These are phyloP conservation scores for Sphinx pinastri DNA, from an alignment of 2,888 invertebrate genomes.

Conservation along the genomic window DNA sequence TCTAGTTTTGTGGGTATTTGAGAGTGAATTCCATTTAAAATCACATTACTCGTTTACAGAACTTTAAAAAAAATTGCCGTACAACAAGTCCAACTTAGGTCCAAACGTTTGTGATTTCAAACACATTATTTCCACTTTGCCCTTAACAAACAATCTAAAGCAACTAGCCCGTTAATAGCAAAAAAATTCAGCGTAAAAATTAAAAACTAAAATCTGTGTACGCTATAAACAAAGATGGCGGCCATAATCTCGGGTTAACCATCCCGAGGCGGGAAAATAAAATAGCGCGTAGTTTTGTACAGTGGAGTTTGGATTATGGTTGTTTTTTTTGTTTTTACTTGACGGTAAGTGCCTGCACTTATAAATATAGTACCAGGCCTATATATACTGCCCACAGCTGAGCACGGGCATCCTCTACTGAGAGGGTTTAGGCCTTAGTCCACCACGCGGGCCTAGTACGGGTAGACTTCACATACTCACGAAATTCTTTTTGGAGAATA, in stretches of 20 bases:
- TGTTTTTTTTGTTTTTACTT: constrained; percentile 9
- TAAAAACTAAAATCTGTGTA: constrained; percentile 23
- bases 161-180: not conserved
- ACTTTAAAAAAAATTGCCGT: too few species aligned
- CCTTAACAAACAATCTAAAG: not conserved
- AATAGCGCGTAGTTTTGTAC: constrained; percentile 14
- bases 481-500: too few species aligned
- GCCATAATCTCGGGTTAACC: constrained; percentile 24
- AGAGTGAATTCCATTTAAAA: too few species aligned
- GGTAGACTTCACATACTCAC: too few species aligned
- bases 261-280: constrained; percentile 13
- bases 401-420: too few species aligned
- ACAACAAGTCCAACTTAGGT: too few species aligned
- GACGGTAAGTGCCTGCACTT: constrained; percentile 6
- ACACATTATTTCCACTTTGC: not conserved
- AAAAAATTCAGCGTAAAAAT: constrained; percentile 9
- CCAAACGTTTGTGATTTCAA: too few species aligned
- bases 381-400: too few species aligned
- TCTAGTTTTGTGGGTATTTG: too few species aligned
- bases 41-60: too few species aligned
- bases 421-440: too few species aligned
- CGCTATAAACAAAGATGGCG: constrained; percentile 22
- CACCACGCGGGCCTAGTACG: too few species aligned
- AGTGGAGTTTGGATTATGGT: constrained; percentile 2
- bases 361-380: not conserved